phyloP scores from a whole-genome alignment of 2,888 invertebrate genomes.

The Pharmacophagus antenor region DNA sequence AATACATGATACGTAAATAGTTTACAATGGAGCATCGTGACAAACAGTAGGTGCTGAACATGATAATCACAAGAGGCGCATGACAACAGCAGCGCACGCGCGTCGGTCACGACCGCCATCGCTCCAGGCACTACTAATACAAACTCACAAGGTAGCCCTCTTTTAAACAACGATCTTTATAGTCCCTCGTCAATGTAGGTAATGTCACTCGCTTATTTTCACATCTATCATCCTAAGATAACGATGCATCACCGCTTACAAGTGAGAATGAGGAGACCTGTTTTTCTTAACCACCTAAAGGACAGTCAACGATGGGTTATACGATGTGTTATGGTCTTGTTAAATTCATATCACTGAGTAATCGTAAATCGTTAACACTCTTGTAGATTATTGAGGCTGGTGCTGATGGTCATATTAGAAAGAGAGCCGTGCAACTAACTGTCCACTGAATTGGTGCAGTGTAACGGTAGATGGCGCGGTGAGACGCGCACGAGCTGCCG shows the following conservation, averaged over 20 bases:
- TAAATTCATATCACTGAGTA: slow-evolving; percentile 36
- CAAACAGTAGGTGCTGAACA: slow-evolving; percentile 55
- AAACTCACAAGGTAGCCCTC: slow-evolving; percentile 44
- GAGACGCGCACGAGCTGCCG: slow-evolving; percentile 57
- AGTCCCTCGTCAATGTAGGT: slow-evolving; percentile 52
- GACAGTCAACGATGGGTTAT: slow-evolving; percentile 47
- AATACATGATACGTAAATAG: slow-evolving; percentile 1
- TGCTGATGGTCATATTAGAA: slow-evolving; percentile 31
- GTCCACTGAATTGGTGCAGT: slow-evolving; percentile 62
- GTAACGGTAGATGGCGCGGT: slow-evolving; percentile 61
- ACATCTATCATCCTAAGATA: slow-evolving; percentile 62
- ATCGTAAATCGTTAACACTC: slow-evolving; percentile 24
- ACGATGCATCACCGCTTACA: slow-evolving; percentile 52
- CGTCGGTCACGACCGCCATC: slow-evolving; percentile 61
- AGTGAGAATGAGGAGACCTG: slow-evolving; percentile 53
- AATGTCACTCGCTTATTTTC: slow-evolving; percentile 56
- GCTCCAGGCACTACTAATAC: slow-evolving; percentile 48
- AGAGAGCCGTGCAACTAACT: slow-evolving; percentile 46
- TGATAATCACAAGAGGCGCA: slow-evolving; percentile 74
- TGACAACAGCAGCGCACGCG: slow-evolving; percentile 70
- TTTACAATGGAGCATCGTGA: slow-evolving; percentile 33
- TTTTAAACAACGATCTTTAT: slow-evolving; percentile 55
- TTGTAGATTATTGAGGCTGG: slow-evolving; percentile 24
- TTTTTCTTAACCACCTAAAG: slow-evolving; percentile 51
- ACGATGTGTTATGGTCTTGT: slow-evolving; percentile 54